Base-by-base conservation (phyloP, 2,888 invertebrate species). In the Ecliptopera silaceata region DNA sequence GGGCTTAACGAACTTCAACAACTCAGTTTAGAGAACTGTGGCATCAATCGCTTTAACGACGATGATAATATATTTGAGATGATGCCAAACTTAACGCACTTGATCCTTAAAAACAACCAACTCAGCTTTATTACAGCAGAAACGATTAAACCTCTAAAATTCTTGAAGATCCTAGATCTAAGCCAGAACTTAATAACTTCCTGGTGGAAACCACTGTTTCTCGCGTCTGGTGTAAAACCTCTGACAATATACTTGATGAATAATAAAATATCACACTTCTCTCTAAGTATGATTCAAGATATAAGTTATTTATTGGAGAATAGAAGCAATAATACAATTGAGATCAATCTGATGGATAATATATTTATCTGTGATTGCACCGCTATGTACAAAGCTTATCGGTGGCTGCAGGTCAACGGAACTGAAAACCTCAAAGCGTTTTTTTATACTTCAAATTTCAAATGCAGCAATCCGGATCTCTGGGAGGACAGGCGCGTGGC, bases 221-320 rank as follows among this genome's bases (percentile, higher is more conserved):
- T 86, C n/a, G 64, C 74, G 0, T 77, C 87, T 0, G 92, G 92
- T 41, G 77, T 82, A 0, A 80, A 79, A 10, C 82, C 93, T 3
- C 67, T 68, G 10, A 80, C 71, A 29, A 54, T 93, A 1, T 79
- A 83, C 41, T 68, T 92, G n/a, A 83, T 79, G 5, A 86, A 92
- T 46, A 94, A 94, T 67, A 93, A 93, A 77, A 84, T 94, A 56
- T 86, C 91, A 15, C 88, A 91, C 64, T 86, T 93, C 22, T 92
- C 92, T 11, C 59, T 85, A 8, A 87, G 88, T n/a, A 93, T 94
- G 93, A 79, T 93, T 46, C 77, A 90, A 66, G 94, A 94, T 71
- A 89, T 93, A 29, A 75, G 77, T 29, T 88, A 84, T 60, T 72
- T 93, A 41, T 65, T 90, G 29, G 83, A 86, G 62, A 76, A 76